Evolutionary conservation across 2,797 vertebrate genomes (phyloP).

Genomic region (Takifugu ocellatus): DNA sequence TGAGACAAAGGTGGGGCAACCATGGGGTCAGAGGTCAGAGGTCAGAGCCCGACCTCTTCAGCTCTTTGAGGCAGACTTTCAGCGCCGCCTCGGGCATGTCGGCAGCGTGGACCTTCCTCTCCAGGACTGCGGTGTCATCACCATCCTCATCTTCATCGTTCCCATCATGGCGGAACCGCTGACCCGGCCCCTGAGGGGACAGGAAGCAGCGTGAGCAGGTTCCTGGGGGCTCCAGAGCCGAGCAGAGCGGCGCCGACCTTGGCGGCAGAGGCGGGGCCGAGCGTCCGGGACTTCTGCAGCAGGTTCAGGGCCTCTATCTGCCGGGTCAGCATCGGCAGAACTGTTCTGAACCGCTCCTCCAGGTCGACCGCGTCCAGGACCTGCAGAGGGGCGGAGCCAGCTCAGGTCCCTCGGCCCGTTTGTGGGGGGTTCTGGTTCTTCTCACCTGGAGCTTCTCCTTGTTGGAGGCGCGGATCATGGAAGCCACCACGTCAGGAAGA

Average conservation of each 20-base stretch:
- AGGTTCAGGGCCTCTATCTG: constrained; percentile 95
- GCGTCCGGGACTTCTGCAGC: constrained; percentile 89
- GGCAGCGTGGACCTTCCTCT: constrained; percentile 86
- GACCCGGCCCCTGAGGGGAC: constrained; percentile 75
- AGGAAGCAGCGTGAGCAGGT: neutral
- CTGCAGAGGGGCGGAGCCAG: constrained; percentile 55
- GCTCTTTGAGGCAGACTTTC: constrained; percentile 91
- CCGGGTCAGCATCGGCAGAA: constrained; percentile 87
- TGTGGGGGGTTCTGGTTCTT: too few species aligned
- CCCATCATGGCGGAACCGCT: constrained; percentile 80
- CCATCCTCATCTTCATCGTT: constrained; percentile 90
- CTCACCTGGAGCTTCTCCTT: constrained; percentile 95
- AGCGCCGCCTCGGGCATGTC: constrained; percentile 91
- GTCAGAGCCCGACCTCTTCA: constrained; percentile 80
- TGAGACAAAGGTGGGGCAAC: neutral
- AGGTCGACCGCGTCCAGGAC: constrained; percentile 90
- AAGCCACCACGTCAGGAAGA: constrained; percentile 89
- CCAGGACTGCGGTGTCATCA: constrained; percentile 83
- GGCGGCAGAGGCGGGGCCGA: constrained; percentile 85
- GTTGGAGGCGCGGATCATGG: constrained; percentile 93
- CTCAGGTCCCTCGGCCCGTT: neutral
- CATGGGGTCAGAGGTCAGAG: neutral
- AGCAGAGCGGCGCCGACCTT: constrained; percentile 69
- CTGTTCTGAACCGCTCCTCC: constrained; percentile 91
- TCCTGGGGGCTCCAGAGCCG: neutral